Percentiles rank a stretch among this genome's conserved stretches.
These are phyloP conservation scores for Aegithalos caudatus DNA, from an alignment of 2,113 vertebrate species.

Conservation along the genomic window DNA sequence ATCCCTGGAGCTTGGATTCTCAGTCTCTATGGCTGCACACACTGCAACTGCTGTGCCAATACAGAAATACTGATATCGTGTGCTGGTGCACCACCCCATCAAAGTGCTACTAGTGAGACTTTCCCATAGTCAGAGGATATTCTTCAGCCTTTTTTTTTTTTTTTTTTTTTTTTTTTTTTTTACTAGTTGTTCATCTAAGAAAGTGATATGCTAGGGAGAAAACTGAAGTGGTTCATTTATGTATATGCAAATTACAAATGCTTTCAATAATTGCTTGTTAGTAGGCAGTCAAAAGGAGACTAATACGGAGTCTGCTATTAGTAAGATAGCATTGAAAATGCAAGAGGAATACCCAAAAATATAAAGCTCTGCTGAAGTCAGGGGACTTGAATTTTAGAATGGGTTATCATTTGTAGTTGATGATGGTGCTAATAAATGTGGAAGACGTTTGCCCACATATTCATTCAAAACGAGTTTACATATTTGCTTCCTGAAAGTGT, in stretches of 20 bases:
- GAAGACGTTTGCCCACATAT: background rate
- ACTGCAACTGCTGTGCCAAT: conserved; percentile 22
- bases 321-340: background rate
- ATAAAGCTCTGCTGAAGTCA: background rate
- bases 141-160: background rate
- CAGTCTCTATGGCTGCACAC: conserved; percentile 50
- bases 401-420: background rate
- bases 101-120: conserved; percentile 7
- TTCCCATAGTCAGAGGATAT: background rate
- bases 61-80: background rate
- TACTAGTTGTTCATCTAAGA: background rate
- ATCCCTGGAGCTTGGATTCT: conserved; percentile 32
- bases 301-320: background rate
- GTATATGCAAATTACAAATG: background rate
- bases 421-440: background rate
- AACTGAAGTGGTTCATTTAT: background rate
- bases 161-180: background rate
- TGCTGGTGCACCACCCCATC: background rate
- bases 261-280: background rate
- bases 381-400: background rate
- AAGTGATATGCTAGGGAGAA: background rate
- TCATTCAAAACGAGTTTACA: background rate
- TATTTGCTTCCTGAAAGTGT: background rate
- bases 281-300: background rate
- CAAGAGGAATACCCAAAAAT: background rate